Base-by-base conservation (phyloP, 1,140 invertebrate genomes). In the Paracyclopina nana region DNA sequence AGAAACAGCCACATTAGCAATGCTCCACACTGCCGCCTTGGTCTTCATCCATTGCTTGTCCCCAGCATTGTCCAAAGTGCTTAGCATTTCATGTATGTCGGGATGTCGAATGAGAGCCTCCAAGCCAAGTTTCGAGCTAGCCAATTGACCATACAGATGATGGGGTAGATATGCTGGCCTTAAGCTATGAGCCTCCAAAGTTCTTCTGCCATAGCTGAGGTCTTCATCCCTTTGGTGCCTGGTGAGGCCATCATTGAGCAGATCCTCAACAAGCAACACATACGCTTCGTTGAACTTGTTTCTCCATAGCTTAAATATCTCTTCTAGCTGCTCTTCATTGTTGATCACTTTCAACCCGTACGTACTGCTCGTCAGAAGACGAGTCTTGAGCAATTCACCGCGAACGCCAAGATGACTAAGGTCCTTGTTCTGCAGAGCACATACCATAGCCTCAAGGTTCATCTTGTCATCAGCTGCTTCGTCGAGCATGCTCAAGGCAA, bases 1-100 rank as follows among this genome's bases (percentile, higher is more conserved):
- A 16, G 82, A 81, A 0, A 77, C 78, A 2, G 80, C 81, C 16
- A 82, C 70, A 61, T 90, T 84, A 11, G 82, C 82, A 24, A 88
- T 63, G 6, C 79, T 78, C 88, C 90, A 96, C 0, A 96, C 62
- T 0, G 86, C 80, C 18, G 84, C 74, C 62, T 96, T 96, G n/a
- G 20, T 54, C 9, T 43, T n/a, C n/a, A 53, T 6, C 18, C 26
- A 14, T 27, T 31, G 25, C 34, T 22, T 20, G 14, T 51, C 1
- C 16, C 25, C 53, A 27, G 8, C 26, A 49, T 18, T 34, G 24
- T 14, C 14, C 12, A 22, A 16, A 55, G 16, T 9, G 34, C n/a
- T 20, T 20, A 59, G 52, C 55, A 58, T 57, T 57, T 60, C 41
- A 53, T 30, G 41, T 11, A 63, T 27, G 41, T 50, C 48, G 24